Evolutionary conservation across 2,113 vertebrate species (phyloP).

Genomic region (Lasiurus cinereus): DNA sequence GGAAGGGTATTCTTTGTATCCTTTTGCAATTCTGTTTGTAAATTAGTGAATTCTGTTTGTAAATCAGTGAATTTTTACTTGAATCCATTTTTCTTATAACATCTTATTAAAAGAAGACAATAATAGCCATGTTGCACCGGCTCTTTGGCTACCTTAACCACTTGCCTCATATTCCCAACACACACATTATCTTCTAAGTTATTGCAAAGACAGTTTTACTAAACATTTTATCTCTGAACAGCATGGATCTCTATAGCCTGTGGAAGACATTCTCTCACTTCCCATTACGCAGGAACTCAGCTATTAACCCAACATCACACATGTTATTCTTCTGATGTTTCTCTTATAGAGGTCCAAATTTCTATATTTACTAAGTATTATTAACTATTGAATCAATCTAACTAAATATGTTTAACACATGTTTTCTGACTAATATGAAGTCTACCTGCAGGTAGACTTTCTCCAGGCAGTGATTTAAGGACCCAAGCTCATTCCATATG

Average conservation of each 20-base stretch:
- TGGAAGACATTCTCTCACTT: background rate
- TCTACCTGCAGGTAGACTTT: background rate
- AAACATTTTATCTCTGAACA: background rate
- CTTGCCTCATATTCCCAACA: background rate
- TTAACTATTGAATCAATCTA: background rate
- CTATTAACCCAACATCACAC: background rate
- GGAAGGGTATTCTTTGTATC: background rate
- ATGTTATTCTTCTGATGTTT: background rate
- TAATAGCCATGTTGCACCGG: background rate
- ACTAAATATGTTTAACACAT: background rate
- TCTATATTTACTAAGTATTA: background rate
- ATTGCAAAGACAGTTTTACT: background rate
- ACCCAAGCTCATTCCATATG: background rate
- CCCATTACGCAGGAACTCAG: background rate
- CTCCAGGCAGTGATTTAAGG: background rate
- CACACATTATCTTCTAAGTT: background rate
- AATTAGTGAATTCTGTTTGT: background rate
- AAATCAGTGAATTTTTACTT: background rate
- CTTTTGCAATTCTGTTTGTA: slow-evolving; percentile 13
- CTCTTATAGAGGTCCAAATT: background rate
- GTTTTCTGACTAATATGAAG: background rate
- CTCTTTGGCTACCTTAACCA: background rate
- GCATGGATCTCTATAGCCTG: background rate
- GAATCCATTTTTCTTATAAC: background rate
- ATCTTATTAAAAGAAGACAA: background rate